These are phyloP conservation scores for Drymonia ruficornis DNA, from an alignment of 2,888 invertebrate genomes.

Conservation along the genomic window DNA sequence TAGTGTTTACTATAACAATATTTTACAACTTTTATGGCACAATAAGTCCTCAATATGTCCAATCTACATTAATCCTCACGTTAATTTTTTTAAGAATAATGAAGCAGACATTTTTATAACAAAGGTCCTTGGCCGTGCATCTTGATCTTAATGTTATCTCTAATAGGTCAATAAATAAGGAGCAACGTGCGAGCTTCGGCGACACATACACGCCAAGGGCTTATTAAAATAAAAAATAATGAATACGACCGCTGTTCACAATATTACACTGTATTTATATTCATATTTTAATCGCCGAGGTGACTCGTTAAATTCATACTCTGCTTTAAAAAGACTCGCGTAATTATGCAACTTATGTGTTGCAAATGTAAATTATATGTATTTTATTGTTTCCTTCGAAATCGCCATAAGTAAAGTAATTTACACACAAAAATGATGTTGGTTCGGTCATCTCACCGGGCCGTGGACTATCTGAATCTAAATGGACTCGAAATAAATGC, in stretches of 20 bases:
- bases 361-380: conserved; percentile 17
- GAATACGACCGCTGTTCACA: conserved; percentile 69
- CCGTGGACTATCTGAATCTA: conserved; percentile 12
- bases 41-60: conserved; percentile 27
- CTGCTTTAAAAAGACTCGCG: conserved; percentile 16
- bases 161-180: conserved; percentile 85
- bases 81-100: conserved; percentile 82
- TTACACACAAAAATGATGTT: conserved; percentile 16
- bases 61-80: conserved; percentile 62
- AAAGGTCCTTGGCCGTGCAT: conserved; percentile 85
- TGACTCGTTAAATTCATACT: conserved; percentile 52
- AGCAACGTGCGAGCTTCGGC: conserved; percentile 82
- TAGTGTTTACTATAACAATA: not conserved
- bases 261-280: conserved; percentile 67
- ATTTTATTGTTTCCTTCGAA: conserved; percentile 16
- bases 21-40: conserved; percentile 18
- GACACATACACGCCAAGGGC: conserved; percentile 76
- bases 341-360: conserved; percentile 18
- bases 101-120: conserved; percentile 84
- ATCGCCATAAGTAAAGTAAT: conserved; percentile 14
- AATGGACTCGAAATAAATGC: conserved; percentile 23
- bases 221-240: conserved; percentile 79
- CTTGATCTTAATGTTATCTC: conserved; percentile 85
- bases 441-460: conserved; percentile 3
- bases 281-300: conserved; percentile 65